Evolutionary conservation across 2,797 vertebrate species (phyloP).

Genomic region (Scolopax bukidnonensis): DNA sequence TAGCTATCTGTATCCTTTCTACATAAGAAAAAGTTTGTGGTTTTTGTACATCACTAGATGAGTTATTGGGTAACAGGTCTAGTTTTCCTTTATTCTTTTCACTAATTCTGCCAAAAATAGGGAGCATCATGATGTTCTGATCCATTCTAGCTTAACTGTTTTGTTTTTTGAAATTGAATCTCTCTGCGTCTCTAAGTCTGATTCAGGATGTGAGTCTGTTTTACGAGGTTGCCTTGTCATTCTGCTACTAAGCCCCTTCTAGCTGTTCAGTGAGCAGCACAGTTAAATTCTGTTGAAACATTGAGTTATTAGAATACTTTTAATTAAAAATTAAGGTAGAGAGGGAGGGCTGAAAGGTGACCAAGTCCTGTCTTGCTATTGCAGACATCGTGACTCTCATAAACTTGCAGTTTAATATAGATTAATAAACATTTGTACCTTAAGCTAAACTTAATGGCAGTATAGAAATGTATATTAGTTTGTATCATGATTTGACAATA

Average conservation of each 20-base stretch:
- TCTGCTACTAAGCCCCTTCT: neutral
- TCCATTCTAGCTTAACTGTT: neutral
- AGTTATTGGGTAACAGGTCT: neutral
- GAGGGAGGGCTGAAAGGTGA: neutral
- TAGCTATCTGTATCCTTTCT: neutral
- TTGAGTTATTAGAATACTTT: neutral
- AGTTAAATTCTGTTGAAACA: neutral
- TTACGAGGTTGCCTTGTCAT: neutral
- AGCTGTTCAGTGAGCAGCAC: neutral
- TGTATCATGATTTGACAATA: neutral
- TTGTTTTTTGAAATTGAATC: neutral
- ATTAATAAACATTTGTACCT: neutral
- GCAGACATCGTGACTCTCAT: neutral
- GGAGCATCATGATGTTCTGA: neutral
- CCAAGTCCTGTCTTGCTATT: neutral
- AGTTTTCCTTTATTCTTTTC: neutral
- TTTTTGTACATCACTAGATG: neutral
- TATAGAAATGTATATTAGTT: neutral
- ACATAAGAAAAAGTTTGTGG: neutral
- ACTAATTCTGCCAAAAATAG: neutral
- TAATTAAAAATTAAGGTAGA: slow-evolving; percentile 8
- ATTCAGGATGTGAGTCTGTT: neutral
- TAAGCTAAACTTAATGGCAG: neutral
- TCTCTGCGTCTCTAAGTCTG: neutral
- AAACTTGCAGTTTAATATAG: neutral